phyloP scores from a whole-genome alignment of 2,888 invertebrate species.

The Metacarcinus magister region DNA sequence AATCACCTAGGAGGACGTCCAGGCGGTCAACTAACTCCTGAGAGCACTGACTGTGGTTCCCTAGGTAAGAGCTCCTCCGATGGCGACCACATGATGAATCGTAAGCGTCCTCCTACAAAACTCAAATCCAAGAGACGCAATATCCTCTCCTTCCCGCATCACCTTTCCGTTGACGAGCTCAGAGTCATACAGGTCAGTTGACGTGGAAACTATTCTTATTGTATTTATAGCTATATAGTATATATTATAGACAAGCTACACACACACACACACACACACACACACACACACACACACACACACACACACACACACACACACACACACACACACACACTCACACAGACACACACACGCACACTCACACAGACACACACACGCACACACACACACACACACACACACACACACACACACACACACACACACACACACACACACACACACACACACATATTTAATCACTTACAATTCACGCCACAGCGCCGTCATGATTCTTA shows the following conservation, averaged over 20 bases:
- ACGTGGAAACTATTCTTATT: neutral
- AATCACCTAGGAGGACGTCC: constrained; percentile 73
- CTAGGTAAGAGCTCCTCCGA: constrained; percentile 84
- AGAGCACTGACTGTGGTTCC: constrained; percentile 84
- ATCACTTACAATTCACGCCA: neutral
- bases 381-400: neutral
- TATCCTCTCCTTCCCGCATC: constrained; percentile 86
- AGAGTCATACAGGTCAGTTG: constrained; percentile 87
- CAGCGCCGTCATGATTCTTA: constrained; percentile 83
- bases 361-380: neutral
- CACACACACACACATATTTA: neutral
- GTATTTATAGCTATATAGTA: neutral
- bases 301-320: too few species aligned
- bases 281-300: too few species aligned
- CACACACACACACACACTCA: too few species aligned
- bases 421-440: constrained; percentile 4
- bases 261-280: neutral
- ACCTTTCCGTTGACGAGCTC: constrained; percentile 88
- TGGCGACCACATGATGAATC: constrained; percentile 84
- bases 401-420: constrained; percentile 37
- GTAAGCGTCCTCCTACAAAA: constrained; percentile 84
- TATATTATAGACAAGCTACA: neutral
- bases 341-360: neutral
- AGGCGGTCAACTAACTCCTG: constrained; percentile 78
- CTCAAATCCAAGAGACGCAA: constrained; percentile 85